These are phyloP conservation scores for Agrochola macilenta DNA, from an alignment of 2,888 invertebrate genomes.

Conservation along the genomic window DNA sequence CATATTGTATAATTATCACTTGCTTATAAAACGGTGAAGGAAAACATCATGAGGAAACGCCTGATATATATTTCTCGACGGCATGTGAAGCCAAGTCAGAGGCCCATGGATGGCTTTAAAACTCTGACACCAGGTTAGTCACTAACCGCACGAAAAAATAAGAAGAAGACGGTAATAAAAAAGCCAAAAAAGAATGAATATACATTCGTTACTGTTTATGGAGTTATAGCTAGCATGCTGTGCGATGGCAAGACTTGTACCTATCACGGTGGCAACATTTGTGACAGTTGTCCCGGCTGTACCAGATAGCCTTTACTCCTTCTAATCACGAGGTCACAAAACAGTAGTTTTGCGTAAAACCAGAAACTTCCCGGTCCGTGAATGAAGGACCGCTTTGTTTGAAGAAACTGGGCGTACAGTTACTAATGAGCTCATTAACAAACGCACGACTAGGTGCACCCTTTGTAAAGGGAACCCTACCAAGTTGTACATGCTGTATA, in stretches of 20 bases:
- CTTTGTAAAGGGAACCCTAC: slow-evolving; percentile 48
- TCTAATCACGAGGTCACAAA: slow-evolving; percentile 5
- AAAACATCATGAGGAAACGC: too few species aligned
- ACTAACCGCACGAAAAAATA: too few species aligned
- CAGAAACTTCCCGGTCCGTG: background rate
- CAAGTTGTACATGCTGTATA: slow-evolving; percentile 34
- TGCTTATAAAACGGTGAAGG: too few species aligned
- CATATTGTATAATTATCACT: too few species aligned
- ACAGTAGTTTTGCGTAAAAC: slow-evolving; percentile 35
- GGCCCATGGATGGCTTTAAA: too few species aligned
- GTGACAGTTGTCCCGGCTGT: background rate
- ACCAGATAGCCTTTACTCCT: background rate
- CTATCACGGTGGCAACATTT: background rate
- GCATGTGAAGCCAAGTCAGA: too few species aligned
- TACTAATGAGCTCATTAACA: slow-evolving; percentile 61
- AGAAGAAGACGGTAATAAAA: too few species aligned
- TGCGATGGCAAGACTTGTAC: background rate
- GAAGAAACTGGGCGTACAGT: slow-evolving; percentile 30
- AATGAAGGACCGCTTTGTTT: slow-evolving; percentile 46
- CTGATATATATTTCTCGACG: too few species aligned
- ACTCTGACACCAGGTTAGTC: too few species aligned
- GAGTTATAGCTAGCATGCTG: background rate
- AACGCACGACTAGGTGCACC: slow-evolving; percentile 51
- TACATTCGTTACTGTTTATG: background rate
- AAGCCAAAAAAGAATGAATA: too few species aligned